Base-by-base conservation (phyloP, 2,113 vertebrate species). In the Notiomystis cincta region DNA sequence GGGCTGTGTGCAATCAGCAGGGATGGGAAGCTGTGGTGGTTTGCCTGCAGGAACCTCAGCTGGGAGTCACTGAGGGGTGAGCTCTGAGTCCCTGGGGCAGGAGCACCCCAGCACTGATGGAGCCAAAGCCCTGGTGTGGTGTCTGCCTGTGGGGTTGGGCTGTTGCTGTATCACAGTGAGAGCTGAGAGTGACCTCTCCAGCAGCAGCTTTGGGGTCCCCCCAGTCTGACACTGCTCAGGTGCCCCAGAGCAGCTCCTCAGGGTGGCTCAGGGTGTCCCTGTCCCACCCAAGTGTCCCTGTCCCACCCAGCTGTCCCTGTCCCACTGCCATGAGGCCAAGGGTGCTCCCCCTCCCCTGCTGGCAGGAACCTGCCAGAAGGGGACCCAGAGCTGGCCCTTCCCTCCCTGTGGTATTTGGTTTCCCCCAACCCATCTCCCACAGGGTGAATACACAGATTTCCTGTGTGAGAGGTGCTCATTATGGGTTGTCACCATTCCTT, bases 261-360 rank as follows among this genome's bases (percentile, higher is more conserved):
- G 53, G 24, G n/a, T 78, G 2, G 0, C 33, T 50, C 0, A 0
- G 25, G 69, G 6, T 31, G 27, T 40, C 42, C 50, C 4, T 33
- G 42, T 83, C 45, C 58, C 50, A 56, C 12, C 5, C 33, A 35
- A 7, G 6, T 31, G 27, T 40, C 42, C 50, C 4, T 33, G 42
- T 83, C 45, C 58, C 50, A 56, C 12, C 5, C 33, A 35, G 7
- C n/a, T n/a, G n/a, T n/a, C n/a, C n/a, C n/a, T n/a, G n/a, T n/a
- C n/a, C 31, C 25, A 25, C 3, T 40, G 37, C 35, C 28, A 2
- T 0, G 22, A 44, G 40, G 15, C 65, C 30, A 18, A 6, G 37
- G 20, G 2, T 31, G 19, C 10, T 45, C 13, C 11, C 25, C 24
- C 6, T 9, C 17, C 58, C 13, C 38, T 28, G 22, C 38, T 67